Evolutionary conservation across 2,797 vertebrate species (phyloP), one percentile per base, ranked within the genome.

Genomic region (Enoplosus armatus): DNA sequence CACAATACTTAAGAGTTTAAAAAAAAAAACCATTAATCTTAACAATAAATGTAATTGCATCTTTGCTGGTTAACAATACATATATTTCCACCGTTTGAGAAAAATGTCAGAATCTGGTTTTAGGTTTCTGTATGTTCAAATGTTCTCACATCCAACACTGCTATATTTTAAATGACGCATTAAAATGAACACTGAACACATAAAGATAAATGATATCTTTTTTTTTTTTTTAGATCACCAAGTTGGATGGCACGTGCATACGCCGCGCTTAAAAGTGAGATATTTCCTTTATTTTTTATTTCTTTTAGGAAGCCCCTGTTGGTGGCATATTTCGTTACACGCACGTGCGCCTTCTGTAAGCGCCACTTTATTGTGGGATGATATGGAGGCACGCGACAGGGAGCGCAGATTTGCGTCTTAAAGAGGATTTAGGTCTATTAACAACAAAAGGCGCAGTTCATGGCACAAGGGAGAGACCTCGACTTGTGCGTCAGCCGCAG

Each of bases 401-500:
- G 77, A 85, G 84, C 71, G 78, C 89, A 82, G 88, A 86, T 92
- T 80, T 90, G 85, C 83, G 90, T 86, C 89, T 89, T 91, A 91
- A 91, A 90, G 88, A 87, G 90, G 91, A 94, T 93, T 94, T 92
- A 87, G 83, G 90, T 92, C 90, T 85, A 92, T 93, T 92, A 94
- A 85, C 86, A 77, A 91, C 89, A 93, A 92, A 90, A 92, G 91
- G 88, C 87, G 86, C 82, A 89, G 89, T 80, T 87, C 87, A 58
- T 81, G 91, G 88, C 89, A 87, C 89, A n/a, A 65, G 89, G 84
- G 89, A 83, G 82, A 86, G 79, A 90, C 83, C 85, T 69, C 82
- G 78, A 64, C 85, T 78, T 75, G 90, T 74, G 89, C 84, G 87
- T 84, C 84, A 90, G 87, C 67, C 82, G 74, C 87, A 61, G 75